Conservation (phyloP, 2,888 invertebrate species). For the Sialis lutaria region DNA sequence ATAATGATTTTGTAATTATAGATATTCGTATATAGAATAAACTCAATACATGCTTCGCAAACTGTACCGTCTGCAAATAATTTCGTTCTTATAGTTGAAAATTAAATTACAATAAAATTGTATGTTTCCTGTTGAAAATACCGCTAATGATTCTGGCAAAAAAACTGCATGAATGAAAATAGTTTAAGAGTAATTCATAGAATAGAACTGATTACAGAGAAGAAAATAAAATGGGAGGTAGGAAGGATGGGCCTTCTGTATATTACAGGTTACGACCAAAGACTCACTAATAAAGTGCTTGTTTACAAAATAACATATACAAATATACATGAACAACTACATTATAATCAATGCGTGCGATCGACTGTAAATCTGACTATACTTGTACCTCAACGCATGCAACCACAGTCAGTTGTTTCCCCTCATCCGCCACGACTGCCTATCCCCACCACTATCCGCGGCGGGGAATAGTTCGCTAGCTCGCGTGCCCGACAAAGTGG, state of each 20-base stretch:
- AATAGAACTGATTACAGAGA: neutral
- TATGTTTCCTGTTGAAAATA: no score
- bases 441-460: neutral
- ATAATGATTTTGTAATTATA: no score
- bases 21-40: no score
- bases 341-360: constrained; percentile 13
- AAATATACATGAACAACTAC: constrained; percentile 10
- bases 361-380: constrained; percentile 10
- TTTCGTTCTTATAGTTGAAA: no score
- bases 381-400: constrained; percentile 2
- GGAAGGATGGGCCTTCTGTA: neutral
- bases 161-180: no score
- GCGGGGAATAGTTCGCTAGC: neutral
- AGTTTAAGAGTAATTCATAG: neutral
- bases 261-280: neutral
- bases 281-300: constrained; percentile 7
- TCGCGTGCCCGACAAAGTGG: neutral
- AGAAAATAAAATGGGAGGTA: neutral
- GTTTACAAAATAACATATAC: constrained; percentile 25
- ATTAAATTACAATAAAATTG: no score
- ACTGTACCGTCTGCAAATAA: no score
- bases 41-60: no score
- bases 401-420: neutral
- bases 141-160: no score
- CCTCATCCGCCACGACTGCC: no score